These are phyloP conservation scores for Venustoraphidia nigricollis DNA, from an alignment of 2,888 invertebrate species.

Conservation along the genomic window DNA sequence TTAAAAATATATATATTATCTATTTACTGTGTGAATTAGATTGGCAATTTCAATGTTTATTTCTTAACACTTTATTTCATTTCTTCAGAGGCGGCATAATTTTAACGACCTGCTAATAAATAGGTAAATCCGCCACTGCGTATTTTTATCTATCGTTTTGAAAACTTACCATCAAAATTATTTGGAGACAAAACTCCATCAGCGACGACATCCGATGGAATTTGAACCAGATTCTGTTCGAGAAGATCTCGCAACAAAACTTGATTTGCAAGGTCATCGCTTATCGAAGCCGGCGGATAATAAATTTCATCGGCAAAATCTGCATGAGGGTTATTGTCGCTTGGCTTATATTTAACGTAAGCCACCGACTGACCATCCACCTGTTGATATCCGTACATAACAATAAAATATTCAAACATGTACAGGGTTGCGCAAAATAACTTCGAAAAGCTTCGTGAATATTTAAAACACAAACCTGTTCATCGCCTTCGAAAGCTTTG, in stretches of 20 bases:
- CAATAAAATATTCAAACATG: neutral
- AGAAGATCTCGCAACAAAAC: neutral
- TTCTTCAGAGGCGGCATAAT: too few species aligned
- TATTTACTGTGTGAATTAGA: too few species aligned
- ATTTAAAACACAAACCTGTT: slow-evolving; percentile 17
- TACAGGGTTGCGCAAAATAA: neutral
- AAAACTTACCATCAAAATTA: too few species aligned
- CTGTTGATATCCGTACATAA: slow-evolving; percentile 21
- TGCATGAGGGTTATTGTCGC: slow-evolving; percentile 39
- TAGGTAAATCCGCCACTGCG: too few species aligned
- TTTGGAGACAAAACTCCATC: too few species aligned
- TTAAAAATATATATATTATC: too few species aligned
- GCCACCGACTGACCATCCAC: slow-evolving; percentile 57
- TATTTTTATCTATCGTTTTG: too few species aligned
- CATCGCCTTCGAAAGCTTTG: slow-evolving; percentile 32
- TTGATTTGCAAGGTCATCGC: slow-evolving; percentile 25
- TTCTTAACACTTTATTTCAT: too few species aligned
- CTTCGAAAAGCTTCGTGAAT: too few species aligned
- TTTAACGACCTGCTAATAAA: too few species aligned
- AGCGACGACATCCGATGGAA: too few species aligned
- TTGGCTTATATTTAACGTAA: slow-evolving; percentile 65
- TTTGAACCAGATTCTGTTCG: neutral
- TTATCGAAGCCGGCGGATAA: slow-evolving; percentile 47
- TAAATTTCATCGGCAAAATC: slow-evolving; percentile 71
- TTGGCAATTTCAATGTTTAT: too few species aligned